phyloP scores from a whole-genome alignment of 2,797 vertebrate genomes.

The Betta splendens region DNA sequence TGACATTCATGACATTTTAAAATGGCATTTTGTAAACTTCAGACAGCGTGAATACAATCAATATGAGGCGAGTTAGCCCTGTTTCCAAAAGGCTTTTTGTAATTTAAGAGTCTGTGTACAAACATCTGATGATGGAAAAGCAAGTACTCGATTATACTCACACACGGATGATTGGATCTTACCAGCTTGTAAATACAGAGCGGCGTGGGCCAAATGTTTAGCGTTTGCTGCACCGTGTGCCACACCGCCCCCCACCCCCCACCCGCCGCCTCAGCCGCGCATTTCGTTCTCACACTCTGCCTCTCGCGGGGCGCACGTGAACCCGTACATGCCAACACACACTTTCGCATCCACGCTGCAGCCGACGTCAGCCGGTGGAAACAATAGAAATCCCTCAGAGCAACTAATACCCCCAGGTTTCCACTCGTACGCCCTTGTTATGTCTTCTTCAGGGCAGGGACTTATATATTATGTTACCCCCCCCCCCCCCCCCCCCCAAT shows the following conservation, averaged over 20 bases:
- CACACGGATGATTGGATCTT: conserved; percentile 75
- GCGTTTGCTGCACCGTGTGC: conserved; percentile 64
- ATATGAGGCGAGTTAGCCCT: conserved; percentile 66
- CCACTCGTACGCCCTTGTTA: conserved; percentile 72
- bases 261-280: conserved; percentile 23
- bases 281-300: conserved; percentile 48
- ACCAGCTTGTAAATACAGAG: conserved; percentile 75
- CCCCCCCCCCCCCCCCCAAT: too few species aligned
- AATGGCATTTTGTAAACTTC: conserved; percentile 76
- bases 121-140: conserved; percentile 80
- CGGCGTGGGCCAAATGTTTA: conserved; percentile 65
- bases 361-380: conserved; percentile 61
- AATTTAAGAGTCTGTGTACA: conserved; percentile 80
- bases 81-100: conserved; percentile 78
- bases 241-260: conserved; percentile 45
- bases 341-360: conserved; percentile 23
- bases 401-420: conserved; percentile 55
- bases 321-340: conserved; percentile 38
- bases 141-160: conserved; percentile 72
- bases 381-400: conserved; percentile 60
- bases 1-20: conserved; percentile 69
- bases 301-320: conserved; percentile 27
- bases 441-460: conserved; percentile 67
- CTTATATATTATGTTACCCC: conserved; percentile 73
- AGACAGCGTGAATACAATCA: conserved; percentile 76